These are phyloP conservation scores for Cephalopachus bancanus DNA, from an alignment of 2,797 vertebrate genomes.

Conservation along the genomic window DNA sequence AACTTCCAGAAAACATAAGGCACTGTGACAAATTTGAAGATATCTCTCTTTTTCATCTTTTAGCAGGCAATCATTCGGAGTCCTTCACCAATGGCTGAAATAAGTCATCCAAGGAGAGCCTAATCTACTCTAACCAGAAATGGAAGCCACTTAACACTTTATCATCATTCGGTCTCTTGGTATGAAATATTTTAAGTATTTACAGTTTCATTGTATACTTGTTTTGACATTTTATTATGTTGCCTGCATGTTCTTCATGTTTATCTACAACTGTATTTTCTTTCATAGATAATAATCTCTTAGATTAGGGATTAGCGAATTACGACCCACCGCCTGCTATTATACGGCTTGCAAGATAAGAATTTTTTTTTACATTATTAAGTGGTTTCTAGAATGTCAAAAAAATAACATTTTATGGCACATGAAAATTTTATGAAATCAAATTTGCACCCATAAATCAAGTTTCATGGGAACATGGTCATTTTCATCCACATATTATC, in stretches of 20 bases:
- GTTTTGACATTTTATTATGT: conserved; percentile 49
- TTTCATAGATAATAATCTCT: neutral
- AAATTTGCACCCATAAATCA: neutral
- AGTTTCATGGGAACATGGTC: neutral
- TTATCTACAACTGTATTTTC: neutral
- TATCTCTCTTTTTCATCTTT: conserved; percentile 32
- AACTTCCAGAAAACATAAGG: neutral
- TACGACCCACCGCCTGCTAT: neutral
- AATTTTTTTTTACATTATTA: neutral
- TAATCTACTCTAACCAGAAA: neutral
- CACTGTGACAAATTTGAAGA: neutral
- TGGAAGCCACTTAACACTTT: neutral
- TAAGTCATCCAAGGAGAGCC: neutral
- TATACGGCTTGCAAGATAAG: neutral
- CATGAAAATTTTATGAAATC: neutral
- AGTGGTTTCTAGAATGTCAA: neutral
- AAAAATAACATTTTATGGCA: conserved; percentile 35
- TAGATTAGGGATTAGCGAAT: neutral
- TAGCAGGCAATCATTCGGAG: neutral
- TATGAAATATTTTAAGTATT: conserved; percentile 26
- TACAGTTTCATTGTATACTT: neutral
- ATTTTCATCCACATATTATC: neutral
- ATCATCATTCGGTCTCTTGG: neutral
- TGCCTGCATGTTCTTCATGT: neutral
- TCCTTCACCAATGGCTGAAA: conserved; percentile 5